Base-by-base conservation (phyloP, 2,888 invertebrate genomes). In the Erynnis tages region DNA sequence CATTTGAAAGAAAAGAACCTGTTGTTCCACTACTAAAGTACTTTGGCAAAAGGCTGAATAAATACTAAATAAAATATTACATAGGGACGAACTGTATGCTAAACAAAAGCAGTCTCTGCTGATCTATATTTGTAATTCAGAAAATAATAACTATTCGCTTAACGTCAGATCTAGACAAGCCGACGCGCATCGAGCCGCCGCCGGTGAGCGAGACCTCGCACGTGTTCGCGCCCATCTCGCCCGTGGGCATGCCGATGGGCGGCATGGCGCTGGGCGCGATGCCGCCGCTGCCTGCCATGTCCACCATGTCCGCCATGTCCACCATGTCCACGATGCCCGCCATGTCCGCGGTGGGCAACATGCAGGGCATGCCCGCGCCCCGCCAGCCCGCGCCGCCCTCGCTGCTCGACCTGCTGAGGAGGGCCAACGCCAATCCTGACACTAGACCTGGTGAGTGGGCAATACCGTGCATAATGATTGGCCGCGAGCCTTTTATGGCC, bases 331-430 rank as follows among this genome's bases (percentile, higher is more conserved):
- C 27, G 91, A 90, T 49, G 93, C 27, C 94, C 94, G 0, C 94
- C 11, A 16, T 40, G 93, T 27, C 94, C 94, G 0, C 94, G 8
- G 11, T 40, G 94, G 34, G n/a, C n/a, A 17, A 17, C 34, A 34
- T 34, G 34, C 2, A 14, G 11, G 4, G 27, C 27, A 25, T 25
- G 25, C 25, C 4, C 6, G 8, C 25, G 6, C 60, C 16, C 13
- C 93, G 91, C 30, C 67, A 48, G 29, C 66, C 62, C 38, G 60
- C 69, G 34, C 63, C 71, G 27, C 79, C 84, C 56, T 90, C 91
- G 55, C 87, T 95, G 56, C 89, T 94, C 72, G 94, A 94, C 63
- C 92, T 95, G 88, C 76, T 95, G 62, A 91, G 93, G 59, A 85
- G 93, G n/a, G 93, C 93, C 60, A 93, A 92, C 68, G 75, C 78